phyloP scores from a whole-genome alignment of 2,888 invertebrate genomes.

The Camponotus fellah region DNA sequence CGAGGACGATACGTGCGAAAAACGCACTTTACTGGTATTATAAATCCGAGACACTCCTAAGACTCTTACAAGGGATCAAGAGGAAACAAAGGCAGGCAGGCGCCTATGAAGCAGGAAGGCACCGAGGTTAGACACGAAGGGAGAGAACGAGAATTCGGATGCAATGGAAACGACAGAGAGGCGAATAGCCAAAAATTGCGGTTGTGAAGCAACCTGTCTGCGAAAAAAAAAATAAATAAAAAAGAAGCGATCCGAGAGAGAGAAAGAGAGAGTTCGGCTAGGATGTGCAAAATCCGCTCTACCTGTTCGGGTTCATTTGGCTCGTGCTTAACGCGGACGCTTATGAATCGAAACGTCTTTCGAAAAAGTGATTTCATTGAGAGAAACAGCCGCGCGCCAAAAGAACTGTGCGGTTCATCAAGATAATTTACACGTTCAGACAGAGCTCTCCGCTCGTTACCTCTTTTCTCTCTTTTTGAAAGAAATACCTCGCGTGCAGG shows the following conservation, averaged over 20 bases:
- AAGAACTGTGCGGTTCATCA: slow-evolving; percentile 39
- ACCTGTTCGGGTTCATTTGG: slow-evolving; percentile 60
- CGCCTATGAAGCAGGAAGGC: slow-evolving; percentile 60
- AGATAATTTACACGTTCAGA: slow-evolving; percentile 49
- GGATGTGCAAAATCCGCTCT: slow-evolving; percentile 53
- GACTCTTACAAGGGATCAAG: slow-evolving; percentile 55
- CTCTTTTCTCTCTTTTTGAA: background rate
- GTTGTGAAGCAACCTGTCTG: slow-evolving; percentile 72
- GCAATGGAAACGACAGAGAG: slow-evolving; percentile 46
- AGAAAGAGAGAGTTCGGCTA: slow-evolving; percentile 5
- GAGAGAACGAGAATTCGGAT: slow-evolving; percentile 22
- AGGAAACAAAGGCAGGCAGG: slow-evolving; percentile 73
- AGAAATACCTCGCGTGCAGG: slow-evolving; percentile 36
- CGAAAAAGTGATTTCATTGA: slow-evolving; percentile 70
- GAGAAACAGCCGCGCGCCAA: slow-evolving; percentile 37
- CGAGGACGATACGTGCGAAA: slow-evolving; percentile 22
- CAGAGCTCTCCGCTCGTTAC: background rate
- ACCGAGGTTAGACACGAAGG: slow-evolving; percentile 43
- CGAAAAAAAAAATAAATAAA: slow-evolving; percentile 62
- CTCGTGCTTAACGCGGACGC: slow-evolving; percentile 19
- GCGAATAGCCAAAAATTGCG: slow-evolving; percentile 73
- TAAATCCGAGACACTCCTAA: slow-evolving; percentile 70
- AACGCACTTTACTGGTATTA: slow-evolving; percentile 61
- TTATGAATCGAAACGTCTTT: slow-evolving; percentile 51
- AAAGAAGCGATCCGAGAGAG: slow-evolving; percentile 54